These are phyloP conservation scores for Drosophila dives DNA, from an alignment of 2,888 invertebrate genomes.

Conservation along the genomic window DNA sequence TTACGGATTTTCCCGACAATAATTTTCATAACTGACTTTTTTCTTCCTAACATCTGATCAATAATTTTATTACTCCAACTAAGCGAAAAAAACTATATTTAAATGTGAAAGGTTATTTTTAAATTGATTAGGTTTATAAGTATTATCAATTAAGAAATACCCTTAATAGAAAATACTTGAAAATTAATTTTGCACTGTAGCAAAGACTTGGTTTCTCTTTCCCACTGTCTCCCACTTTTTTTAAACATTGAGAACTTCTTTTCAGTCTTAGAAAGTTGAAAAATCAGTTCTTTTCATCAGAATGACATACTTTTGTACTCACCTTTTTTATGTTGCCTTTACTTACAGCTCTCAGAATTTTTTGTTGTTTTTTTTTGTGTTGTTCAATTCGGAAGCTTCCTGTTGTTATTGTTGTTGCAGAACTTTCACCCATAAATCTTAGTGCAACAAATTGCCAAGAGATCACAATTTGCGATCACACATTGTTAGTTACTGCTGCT, in stretches of 20 bases:
- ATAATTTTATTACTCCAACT: constrained; percentile 7
- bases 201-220: background rate
- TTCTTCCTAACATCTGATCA: constrained; percentile 15
- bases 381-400: constrained; percentile 17
- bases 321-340: background rate
- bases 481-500: constrained; percentile 21
- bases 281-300: constrained; percentile 5
- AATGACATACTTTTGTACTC: constrained; percentile 24
- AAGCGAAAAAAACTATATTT: background rate
- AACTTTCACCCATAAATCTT: constrained; percentile 77
- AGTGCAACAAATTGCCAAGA: constrained; percentile 57
- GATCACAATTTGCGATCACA: constrained; percentile 54
- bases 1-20: constrained; percentile 25
- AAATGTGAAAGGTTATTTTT: background rate
- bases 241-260: background rate
- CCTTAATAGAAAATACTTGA: background rate
- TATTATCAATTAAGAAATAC: background rate
- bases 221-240: background rate
- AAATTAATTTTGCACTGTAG: background rate
- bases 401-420: constrained; percentile 13
- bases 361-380: background rate
- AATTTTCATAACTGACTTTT: constrained; percentile 22
- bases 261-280: constrained; percentile 26
- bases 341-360: constrained; percentile 12
- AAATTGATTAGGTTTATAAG: too few species aligned